phyloP scores from a whole-genome alignment of 92 coral and sea anemone species.

The Virgularia gustaviana region DNA sequence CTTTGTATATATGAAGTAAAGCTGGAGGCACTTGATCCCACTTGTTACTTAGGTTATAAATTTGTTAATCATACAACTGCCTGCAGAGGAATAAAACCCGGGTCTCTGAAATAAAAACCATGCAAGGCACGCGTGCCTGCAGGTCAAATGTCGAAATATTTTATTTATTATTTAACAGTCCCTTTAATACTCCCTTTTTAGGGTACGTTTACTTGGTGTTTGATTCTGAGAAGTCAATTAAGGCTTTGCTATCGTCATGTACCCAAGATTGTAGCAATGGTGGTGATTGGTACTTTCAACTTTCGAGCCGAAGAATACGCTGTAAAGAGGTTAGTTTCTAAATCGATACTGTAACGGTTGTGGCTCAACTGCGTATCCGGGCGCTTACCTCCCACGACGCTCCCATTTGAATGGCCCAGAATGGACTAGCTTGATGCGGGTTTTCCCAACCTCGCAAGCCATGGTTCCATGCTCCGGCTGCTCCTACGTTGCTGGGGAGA shows the following conservation, averaged over 20 bases:
- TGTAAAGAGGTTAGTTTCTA: conserved; percentile 92
- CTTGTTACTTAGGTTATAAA: not conserved
- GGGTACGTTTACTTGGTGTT: conserved; percentile 95
- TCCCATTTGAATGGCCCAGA: not conserved
- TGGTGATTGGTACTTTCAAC: conserved; percentile 99
- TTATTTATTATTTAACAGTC: too few relatives aligned
- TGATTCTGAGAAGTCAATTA: conserved; percentile 98
- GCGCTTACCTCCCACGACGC: not conserved
- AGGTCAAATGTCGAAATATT: too few relatives aligned
- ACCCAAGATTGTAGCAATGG: conserved; percentile 99
- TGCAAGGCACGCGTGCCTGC: too few relatives aligned
- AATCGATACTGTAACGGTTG: not conserved
- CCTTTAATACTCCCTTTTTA: too few relatives aligned
- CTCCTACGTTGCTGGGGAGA: too few relatives aligned
- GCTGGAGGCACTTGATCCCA: too few relatives aligned
- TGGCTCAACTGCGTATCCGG: not conserved
- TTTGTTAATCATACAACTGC: too few relatives aligned
- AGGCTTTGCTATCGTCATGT: conserved; percentile 80
- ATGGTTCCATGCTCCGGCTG: too few relatives aligned
- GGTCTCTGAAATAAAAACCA: too few relatives aligned
- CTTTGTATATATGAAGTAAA: not conserved
- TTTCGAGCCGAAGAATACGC: conserved; percentile 93
- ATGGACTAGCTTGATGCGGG: not conserved
- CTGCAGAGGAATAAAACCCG: too few relatives aligned
- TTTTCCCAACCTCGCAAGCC: not conserved